Base-by-base conservation (phyloP, 2,888 invertebrate species). In the Megaustenia siamemsis region DNA sequence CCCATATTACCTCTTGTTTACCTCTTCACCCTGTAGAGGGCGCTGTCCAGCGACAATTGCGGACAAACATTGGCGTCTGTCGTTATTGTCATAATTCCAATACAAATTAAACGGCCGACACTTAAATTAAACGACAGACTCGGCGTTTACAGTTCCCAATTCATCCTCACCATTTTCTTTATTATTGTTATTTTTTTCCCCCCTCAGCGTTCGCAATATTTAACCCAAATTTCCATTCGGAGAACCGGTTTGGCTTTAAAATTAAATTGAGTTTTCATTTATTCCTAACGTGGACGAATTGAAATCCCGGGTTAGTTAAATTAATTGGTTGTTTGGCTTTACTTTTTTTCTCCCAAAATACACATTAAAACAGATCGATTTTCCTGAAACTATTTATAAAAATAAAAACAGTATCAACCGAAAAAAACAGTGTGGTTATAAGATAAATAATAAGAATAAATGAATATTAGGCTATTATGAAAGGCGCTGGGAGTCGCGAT, bases 31-130 rank as follows among this genome's bases (percentile, higher is more conserved):
- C 71, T 60, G 75, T 49, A 82, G 82, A 32, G 66, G 82, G 82
- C 66, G 82, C 82, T 82, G 63, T 35, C 43, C 28, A 32, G 38
- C 75, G 60, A 32, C 63, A 38, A 60, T 49, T 35, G 82, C 63
- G 75, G 66, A 49, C 82, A 82, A 82, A 82, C 82, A 82, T 75
- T 82, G 76, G 66, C 82, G 82, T 82, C 82, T 82, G 82, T 45
- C 82, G 76, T 60, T 75, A 75, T 82, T 82, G 76, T 82, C 56
- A 82, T 75, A 63, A 35, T 40, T 38, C 75, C 45, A 75, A 75
- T 66, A 75, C 75, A 82, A 82, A 75, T 82, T 56, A 82, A 82
- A 75, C 63, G 82, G 28, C 40, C 82, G 35, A 40, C 43, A 40
- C 73, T 82, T 43, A 12, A 71, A 56, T 82, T 45, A 40, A n/a